These are phyloP conservation scores for Stichodactyla mertensii DNA, from an alignment of 64 coral and sea anemone genomes.

Conservation along the genomic window DNA sequence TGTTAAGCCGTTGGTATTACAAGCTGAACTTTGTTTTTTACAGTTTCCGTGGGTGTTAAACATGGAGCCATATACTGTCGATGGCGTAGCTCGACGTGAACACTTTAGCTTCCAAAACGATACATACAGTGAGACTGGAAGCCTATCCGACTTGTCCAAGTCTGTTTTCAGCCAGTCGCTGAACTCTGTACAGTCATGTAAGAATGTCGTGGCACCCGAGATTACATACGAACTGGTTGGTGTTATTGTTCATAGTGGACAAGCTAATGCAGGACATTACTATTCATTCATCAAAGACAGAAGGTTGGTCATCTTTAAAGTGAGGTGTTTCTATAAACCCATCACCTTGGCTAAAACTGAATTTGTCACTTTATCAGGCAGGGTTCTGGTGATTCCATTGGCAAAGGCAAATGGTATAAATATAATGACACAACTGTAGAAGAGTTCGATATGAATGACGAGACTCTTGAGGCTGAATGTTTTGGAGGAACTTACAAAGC, in stretches of 20 bases:
- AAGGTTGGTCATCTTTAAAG: constrained; percentile 41
- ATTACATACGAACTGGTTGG: constrained; percentile 82
- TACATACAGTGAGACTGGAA: constrained; percentile 66
- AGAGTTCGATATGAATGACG: constrained; percentile 78
- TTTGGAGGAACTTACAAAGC: constrained; percentile 95
- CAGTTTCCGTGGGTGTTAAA: constrained; percentile 88
- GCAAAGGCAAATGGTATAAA: constrained; percentile 74
- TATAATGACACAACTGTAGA: constrained; percentile 75
- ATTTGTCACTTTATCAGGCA: not conserved
- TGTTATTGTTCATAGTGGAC: constrained; percentile 79
- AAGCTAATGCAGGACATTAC: constrained; percentile 88
- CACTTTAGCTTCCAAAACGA: constrained; percentile 33
- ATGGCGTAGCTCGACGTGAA: constrained; percentile 73
- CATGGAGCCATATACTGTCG: constrained; percentile 89
- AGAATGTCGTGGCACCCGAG: constrained; percentile 36
- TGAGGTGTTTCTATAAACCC: not conserved
- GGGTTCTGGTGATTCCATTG: not conserved
- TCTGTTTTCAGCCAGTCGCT: constrained; percentile 62
- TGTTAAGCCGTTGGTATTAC: not conserved
- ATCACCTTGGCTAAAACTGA: not conserved
- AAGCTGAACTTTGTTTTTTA: not conserved
- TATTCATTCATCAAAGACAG: constrained; percentile 91
- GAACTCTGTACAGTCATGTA: constrained; percentile 36
- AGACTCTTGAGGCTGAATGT: constrained; percentile 76
- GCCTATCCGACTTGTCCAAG: constrained; percentile 49